Conservation (phyloP, 2,113 vertebrate genomes). For the Vidua chalybeata region DNA sequence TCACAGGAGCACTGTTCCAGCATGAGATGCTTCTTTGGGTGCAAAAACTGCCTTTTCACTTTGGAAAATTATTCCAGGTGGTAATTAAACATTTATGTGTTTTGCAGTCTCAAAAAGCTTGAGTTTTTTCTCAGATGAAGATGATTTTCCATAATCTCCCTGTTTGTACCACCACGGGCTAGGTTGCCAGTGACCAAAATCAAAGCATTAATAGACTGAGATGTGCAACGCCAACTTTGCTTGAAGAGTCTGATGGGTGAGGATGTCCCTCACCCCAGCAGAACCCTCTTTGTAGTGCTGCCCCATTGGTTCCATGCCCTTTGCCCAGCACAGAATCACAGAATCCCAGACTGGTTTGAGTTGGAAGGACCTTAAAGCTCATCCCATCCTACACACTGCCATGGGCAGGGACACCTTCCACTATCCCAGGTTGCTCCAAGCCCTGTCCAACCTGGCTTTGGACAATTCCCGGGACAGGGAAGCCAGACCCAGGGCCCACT, state of each 20-base stretch:
- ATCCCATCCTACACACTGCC: background rate
- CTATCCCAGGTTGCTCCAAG: background rate
- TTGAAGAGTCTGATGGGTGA: background rate
- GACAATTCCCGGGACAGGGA: background rate
- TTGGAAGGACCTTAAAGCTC: background rate
- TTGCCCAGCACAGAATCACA: background rate
- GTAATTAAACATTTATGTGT: background rate
- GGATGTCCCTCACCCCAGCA: background rate
- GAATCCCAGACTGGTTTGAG: background rate
- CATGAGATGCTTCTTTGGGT: background rate
- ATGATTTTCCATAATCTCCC: background rate
- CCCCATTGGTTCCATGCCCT: fast-evolving
- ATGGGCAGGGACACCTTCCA: background rate
- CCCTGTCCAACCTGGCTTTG: background rate
- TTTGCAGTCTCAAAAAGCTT: background rate
- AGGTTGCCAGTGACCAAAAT: background rate
- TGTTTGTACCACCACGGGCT: background rate
- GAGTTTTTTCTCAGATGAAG: background rate
- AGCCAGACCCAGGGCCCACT: background rate
- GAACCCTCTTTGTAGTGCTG: background rate
- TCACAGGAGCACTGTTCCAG: background rate
- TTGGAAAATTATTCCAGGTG: background rate
- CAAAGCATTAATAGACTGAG: background rate
- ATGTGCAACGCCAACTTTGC: background rate
- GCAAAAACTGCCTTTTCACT: background rate